Conservation (phyloP, 1,140 invertebrate species). For the Conopomorpha cramerella region DNA sequence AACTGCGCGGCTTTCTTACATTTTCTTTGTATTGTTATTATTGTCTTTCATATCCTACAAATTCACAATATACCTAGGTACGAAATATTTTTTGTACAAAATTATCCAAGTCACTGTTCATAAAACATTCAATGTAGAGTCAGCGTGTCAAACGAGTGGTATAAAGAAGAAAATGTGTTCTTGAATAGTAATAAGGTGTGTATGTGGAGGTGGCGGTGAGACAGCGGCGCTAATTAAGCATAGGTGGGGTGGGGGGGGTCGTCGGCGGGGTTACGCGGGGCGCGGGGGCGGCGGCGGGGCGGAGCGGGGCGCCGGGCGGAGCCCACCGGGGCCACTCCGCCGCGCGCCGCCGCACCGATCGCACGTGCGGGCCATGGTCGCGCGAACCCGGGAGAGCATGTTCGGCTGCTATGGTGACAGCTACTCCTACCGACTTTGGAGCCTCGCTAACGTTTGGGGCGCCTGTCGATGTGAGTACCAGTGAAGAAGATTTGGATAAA, state of each 20-base stretch:
- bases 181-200: constrained; percentile 4
- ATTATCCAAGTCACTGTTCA: background rate
- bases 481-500: constrained; percentile 8
- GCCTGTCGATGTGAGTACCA: constrained; percentile 70
- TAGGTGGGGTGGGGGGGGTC: constrained; percentile 28
- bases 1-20: too few species aligned
- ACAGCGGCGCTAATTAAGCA: constrained; percentile 36
- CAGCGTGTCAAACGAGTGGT: background rate
- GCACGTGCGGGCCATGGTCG: constrained; percentile 64
- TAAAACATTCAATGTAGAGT: background rate
- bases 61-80: too few species aligned
- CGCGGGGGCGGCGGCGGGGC: constrained; percentile 8
- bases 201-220: constrained; percentile 11
- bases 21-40: too few species aligned
- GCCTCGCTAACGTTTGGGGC: constrained; percentile 72
- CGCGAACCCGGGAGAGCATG: constrained; percentile 66
- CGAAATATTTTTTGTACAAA: too few species aligned
- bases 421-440: constrained; percentile 73
- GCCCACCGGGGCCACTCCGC: constrained; percentile 31
- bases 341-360: constrained; percentile 33
- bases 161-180: background rate
- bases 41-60: too few species aligned
- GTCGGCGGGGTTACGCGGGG: constrained; percentile 18
- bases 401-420: constrained; percentile 69
- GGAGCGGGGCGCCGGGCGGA: constrained; percentile 28